phyloP scores from a whole-genome alignment of 2,888 invertebrate species.

The Drosophila sordidula region DNA sequence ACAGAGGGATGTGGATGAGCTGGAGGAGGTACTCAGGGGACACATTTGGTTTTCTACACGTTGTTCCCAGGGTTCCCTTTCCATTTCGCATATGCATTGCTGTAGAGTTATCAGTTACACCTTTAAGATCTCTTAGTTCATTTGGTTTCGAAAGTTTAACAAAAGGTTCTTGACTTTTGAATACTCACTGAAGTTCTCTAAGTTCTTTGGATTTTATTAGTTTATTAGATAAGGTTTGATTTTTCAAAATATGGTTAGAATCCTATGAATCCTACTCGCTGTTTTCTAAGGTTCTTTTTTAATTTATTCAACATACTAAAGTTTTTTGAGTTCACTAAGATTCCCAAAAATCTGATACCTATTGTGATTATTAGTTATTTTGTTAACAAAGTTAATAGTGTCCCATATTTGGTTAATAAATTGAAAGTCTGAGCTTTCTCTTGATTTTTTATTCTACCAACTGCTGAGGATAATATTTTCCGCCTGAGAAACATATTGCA shows the following conservation, averaged over 20 bases:
- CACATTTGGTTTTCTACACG: slow-evolving; percentile 23
- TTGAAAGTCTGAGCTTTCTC: too few relatives aligned
- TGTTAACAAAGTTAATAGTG: too few relatives aligned
- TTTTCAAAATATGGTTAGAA: too few relatives aligned
- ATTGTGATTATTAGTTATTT: too few relatives aligned
- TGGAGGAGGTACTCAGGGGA: slow-evolving; percentile 15
- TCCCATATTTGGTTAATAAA: too few relatives aligned
- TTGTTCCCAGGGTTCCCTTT: slow-evolving; percentile 10
- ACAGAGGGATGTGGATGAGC: background rate
- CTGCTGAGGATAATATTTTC: background rate
- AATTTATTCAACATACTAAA: too few relatives aligned
- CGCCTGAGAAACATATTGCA: background rate
- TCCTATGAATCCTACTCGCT: too few relatives aligned
- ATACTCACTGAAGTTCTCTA: background rate
- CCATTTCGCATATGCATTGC: slow-evolving; percentile 2
- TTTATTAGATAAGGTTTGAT: too few relatives aligned
- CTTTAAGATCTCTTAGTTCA: background rate
- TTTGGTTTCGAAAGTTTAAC: background rate
- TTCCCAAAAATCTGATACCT: too few relatives aligned
- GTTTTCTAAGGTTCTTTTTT: too few relatives aligned
- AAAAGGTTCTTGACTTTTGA: background rate
- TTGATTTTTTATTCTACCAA: background rate
- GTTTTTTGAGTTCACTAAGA: too few relatives aligned
- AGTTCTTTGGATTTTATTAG: background rate
- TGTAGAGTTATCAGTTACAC: background rate